Evolutionary conservation across 1,140 invertebrate genomes (phyloP).

Genomic region (Saccostrea cuccullata): DNA sequence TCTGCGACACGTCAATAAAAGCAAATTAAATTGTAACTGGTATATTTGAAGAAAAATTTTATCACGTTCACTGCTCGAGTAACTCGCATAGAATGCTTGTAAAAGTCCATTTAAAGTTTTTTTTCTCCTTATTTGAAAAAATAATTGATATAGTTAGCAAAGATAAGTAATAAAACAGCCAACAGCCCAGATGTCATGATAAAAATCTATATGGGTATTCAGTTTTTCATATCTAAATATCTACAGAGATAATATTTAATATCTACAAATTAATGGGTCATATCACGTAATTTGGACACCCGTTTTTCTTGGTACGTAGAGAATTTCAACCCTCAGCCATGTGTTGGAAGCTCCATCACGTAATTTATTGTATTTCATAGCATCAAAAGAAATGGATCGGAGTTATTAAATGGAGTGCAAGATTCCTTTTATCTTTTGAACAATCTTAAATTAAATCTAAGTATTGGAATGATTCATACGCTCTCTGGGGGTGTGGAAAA

Average conservation of each 20-base stretch:
- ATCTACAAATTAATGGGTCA: slow-evolving; percentile 10
- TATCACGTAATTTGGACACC: neutral
- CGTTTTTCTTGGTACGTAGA: neutral
- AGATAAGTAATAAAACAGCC: neutral
- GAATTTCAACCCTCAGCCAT: neutral
- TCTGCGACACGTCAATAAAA: slow-evolving; percentile 11
- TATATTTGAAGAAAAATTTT: neutral
- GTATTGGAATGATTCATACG: slow-evolving; percentile 20
- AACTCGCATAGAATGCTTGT: neutral
- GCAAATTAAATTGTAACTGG: neutral
- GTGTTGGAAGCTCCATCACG: neutral
- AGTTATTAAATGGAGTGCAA: slow-evolving; percentile 11
- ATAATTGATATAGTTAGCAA: neutral
- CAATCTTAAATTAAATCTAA: slow-evolving; percentile 37
- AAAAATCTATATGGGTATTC: neutral
- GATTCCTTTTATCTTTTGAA: slow-evolving; percentile 12
- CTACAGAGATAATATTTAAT: neutral
- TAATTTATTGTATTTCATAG: slow-evolving; percentile 31
- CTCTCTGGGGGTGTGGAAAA: slow-evolving; percentile 28
- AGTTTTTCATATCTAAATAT: neutral
- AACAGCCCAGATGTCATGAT: neutral
- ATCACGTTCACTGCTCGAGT: neutral
- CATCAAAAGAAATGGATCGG: slow-evolving; percentile 13
- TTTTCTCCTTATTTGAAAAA: neutral
- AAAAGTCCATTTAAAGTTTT: neutral